Conservation (phyloP, 1,140 invertebrate species). For the Neomicropteryx cornuta region DNA sequence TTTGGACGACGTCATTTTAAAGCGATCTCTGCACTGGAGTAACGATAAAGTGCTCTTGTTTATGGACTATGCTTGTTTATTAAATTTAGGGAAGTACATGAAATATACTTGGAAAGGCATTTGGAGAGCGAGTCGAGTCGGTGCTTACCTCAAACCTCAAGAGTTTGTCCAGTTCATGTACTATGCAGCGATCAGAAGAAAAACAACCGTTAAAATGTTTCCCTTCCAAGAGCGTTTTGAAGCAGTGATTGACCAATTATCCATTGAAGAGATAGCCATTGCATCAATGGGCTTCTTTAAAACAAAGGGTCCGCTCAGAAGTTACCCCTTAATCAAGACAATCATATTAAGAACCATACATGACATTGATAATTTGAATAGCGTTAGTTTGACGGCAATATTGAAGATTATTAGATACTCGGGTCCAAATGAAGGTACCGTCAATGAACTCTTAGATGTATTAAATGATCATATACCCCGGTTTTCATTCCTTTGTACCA, state of each 20-base stretch:
- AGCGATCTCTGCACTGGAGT: conserved; percentile 26
- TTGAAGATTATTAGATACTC: conserved; percentile 41
- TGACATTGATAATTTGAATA: conserved; percentile 30
- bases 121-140: conserved; percentile 33
- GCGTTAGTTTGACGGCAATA: conserved; percentile 37
- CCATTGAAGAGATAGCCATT: conserved; percentile 42
- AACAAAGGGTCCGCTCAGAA: conserved; percentile 40
- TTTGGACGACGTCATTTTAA: conserved; percentile 40
- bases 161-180: conserved; percentile 45
- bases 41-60: conserved; percentile 30
- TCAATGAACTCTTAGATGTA: conserved; percentile 21
- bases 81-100: conserved; percentile 24
- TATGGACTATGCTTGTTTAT: conserved; percentile 38
- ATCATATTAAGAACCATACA: conserved; percentile 29
- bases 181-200: conserved; percentile 34
- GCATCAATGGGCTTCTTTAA: conserved; percentile 50
- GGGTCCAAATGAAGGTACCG: conserved; percentile 15
- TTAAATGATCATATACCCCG: conserved; percentile 28
- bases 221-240: conserved; percentile 40
- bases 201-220: conserved; percentile 34
- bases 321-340: conserved; percentile 24
- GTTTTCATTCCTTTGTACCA: conserved; percentile 29
- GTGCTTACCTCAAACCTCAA: conserved; percentile 29
- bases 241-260: conserved; percentile 31
- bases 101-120: conserved; percentile 34